phyloP scores from a whole-genome alignment of 2,113 vertebrate species.

The Hydrochoerus hydrochaeris region DNA sequence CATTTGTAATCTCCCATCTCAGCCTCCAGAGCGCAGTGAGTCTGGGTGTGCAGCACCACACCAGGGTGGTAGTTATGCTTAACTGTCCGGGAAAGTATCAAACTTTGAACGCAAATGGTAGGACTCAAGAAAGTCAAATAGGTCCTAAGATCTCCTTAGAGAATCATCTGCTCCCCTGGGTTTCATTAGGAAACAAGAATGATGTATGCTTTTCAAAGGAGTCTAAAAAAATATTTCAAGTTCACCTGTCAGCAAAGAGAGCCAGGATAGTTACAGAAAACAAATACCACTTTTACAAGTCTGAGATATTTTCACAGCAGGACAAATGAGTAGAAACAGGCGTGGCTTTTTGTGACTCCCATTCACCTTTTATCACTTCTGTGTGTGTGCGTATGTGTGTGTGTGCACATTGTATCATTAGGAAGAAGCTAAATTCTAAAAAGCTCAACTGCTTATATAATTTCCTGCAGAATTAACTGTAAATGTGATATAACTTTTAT shows the following conservation, averaged over 20 bases:
- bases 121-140: conserved; percentile 36
- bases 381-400: accelerated
- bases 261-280: conserved; percentile 48
- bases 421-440: background rate
- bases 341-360: background rate
- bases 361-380: background rate
- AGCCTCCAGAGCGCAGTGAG: background rate
- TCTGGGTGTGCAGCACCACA: too few species aligned
- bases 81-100: conserved; percentile 57
- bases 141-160: conserved; percentile 36
- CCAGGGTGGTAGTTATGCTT: background rate
- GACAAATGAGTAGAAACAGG: background rate
- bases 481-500: background rate
- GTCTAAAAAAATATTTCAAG: conserved; percentile 63
- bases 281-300: conserved; percentile 36
- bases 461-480: background rate
- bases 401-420: background rate
- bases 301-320: background rate
- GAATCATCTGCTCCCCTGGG: conserved; percentile 44
- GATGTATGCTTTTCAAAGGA: conserved; percentile 63
- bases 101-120: conserved; percentile 70
- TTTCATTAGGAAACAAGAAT: conserved; percentile 54
- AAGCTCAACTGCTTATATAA: background rate
- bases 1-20: background rate
- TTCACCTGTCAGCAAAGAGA: conserved; percentile 56